Percentiles rank a stretch among this genome's conserved stretches.
Evolutionary conservation across 2,888 invertebrate genomes (phyloP).

Genomic region (Lampropteryx suffumata): DNA sequence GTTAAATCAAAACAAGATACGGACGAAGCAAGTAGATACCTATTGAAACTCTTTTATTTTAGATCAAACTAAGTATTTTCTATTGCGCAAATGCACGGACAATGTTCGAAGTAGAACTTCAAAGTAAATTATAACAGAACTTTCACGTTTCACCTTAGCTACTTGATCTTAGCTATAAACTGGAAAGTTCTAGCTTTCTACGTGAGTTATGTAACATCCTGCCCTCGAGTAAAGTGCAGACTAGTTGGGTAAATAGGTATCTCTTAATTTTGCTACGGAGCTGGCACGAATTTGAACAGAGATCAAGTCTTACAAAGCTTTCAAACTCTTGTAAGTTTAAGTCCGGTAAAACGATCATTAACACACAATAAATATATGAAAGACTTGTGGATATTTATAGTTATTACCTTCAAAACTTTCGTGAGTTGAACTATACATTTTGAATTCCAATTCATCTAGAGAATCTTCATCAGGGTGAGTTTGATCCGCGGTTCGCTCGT

Average conservation of each 20-base stretch:
- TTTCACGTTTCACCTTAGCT: slow-evolving; percentile 13
- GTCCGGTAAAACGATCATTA: no score
- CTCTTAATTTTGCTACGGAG: background rate
- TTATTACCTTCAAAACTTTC: no score
- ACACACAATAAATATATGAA: no score
- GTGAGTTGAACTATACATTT: no score
- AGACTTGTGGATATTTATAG: no score
- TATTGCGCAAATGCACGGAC: background rate
- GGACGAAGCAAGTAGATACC: no score
- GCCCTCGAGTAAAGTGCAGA: background rate
- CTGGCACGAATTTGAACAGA: background rate
- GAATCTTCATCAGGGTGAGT: no score
- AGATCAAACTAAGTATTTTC: background rate
- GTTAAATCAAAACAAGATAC: no score
- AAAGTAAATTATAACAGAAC: slow-evolving; percentile 11
- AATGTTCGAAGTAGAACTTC: background rate
- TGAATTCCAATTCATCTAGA: no score
- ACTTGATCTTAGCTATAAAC: slow-evolving; percentile 23
- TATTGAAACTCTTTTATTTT: no score
- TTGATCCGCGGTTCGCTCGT: no score
- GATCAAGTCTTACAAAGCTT: background rate
- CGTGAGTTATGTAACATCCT: slow-evolving; percentile 17
- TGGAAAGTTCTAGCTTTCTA: slow-evolving; percentile 14
- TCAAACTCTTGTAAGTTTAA: background rate
- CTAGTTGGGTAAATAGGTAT: background rate